Evolutionary conservation across 2,888 invertebrate species (phyloP).

Genomic region (Sesamia inferens): DNA sequence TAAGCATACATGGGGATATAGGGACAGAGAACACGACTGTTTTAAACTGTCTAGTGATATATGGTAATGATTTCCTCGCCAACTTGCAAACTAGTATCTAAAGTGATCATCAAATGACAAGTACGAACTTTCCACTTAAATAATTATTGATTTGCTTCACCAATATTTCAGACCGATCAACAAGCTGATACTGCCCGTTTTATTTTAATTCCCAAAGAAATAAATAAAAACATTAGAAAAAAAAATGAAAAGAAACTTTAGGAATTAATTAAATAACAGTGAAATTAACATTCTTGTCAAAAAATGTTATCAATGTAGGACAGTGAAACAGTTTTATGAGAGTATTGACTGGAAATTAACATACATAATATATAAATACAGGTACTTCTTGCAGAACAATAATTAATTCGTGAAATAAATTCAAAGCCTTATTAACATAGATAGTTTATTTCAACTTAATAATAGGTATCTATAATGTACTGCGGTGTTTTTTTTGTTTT

Average conservation of each 20-base stretch:
- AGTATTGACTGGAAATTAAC: slow-evolving; percentile 40
- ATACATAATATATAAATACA: too few relatives aligned
- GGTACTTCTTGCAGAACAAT: slow-evolving; percentile 4
- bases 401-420: slow-evolving; percentile 42
- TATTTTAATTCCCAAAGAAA: neutral
- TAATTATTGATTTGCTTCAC: neutral
- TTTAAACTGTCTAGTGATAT: too few relatives aligned
- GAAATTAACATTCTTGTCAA: slow-evolving; percentile 13
- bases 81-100: neutral
- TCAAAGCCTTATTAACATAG: slow-evolving; percentile 44
- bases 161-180: neutral
- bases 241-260: neutral
- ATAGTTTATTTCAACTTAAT: slow-evolving; percentile 14
- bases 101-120: neutral
- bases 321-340: slow-evolving; percentile 37
- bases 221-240: neutral
- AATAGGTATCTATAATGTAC: too few relatives aligned
- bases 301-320: slow-evolving; percentile 48
- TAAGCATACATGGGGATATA: too few relatives aligned
- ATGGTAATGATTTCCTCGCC: too few relatives aligned
- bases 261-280: neutral
- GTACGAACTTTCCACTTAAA: neutral
- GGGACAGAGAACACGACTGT: too few relatives aligned
- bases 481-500: neutral
- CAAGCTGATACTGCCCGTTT: neutral